A percentile compares a stretch with the other conserved stretches of the same genome.
phyloP scores from a whole-genome alignment of 2,113 vertebrate genomes.

The Phaetusa simplex region DNA sequence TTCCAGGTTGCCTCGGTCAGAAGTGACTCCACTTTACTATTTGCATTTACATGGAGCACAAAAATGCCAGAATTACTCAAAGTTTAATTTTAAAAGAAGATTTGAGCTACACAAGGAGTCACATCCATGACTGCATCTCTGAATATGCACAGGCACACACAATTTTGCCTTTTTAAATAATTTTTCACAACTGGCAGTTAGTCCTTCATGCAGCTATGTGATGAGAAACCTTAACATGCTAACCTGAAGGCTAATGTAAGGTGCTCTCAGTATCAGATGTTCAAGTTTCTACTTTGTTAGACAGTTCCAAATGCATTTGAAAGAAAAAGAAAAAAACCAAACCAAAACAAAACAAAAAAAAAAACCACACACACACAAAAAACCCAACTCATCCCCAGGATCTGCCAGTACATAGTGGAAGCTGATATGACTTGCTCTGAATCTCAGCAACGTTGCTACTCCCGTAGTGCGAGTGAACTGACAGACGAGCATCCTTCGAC shows the following conservation, averaged over 20 bases:
- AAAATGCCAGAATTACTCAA: not conserved
- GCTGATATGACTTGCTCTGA: not conserved
- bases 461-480: not conserved
- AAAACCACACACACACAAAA: too few relatives aligned
- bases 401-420: not conserved
- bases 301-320: not conserved
- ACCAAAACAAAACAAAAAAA: too few relatives aligned
- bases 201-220: not conserved
- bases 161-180: not conserved
- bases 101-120: not conserved
- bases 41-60: not conserved
- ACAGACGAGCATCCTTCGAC: too few relatives aligned
- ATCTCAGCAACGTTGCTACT: not conserved
- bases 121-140: not conserved
- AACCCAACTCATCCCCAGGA: rapidly evolving
- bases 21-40: not conserved
- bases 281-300: not conserved
- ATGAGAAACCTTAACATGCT: not conserved
- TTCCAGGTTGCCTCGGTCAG: not conserved
- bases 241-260: not conserved
- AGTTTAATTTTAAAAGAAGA: not conserved
- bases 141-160: not conserved
- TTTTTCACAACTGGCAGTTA: not conserved
- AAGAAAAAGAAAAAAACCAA: not conserved
- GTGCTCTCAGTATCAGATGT: not conserved